A percentile compares a stretch with the other conserved stretches of the same genome.
Conservation (phyloP, 2,888 invertebrate species). For the Cerceris rybyensis region DNA sequence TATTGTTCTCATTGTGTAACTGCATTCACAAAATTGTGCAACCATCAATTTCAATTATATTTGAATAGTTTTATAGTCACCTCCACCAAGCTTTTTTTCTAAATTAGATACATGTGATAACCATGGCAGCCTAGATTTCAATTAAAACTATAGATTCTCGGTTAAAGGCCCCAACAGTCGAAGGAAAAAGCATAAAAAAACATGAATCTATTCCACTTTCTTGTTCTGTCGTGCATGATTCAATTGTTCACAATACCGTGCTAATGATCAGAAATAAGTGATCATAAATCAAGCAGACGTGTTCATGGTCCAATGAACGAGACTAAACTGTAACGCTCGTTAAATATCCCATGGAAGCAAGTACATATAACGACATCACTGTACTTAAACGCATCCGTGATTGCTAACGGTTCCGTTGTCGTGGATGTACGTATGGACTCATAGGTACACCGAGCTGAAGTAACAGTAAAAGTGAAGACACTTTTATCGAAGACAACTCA, state of each 20-base stretch:
- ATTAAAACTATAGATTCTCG: too few species aligned
- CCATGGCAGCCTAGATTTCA: too few species aligned
- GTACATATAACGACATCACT: constrained; percentile 9
- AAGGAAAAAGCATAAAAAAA: too few species aligned
- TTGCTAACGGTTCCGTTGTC: constrained; percentile 9
- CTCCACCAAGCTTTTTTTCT: too few species aligned
- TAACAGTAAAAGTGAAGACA: constrained; percentile 19
- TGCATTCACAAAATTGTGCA: too few species aligned
- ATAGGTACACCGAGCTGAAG: background rate
- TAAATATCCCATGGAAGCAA: constrained; percentile 12
- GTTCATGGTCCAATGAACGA: background rate
- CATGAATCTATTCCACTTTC: background rate
- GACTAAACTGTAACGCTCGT: background rate
- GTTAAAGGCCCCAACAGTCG: too few species aligned
- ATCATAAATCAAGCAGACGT: background rate
- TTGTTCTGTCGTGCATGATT: background rate
- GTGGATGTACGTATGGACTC: background rate
- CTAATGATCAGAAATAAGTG: constrained; percentile 1
- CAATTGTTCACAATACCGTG: background rate
- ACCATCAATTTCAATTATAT: too few species aligned
- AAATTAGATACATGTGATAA: too few species aligned
- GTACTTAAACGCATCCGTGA: constrained; percentile 5
- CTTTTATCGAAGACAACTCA: background rate
- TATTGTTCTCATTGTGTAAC: too few species aligned
- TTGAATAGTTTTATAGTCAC: too few species aligned